Conservation (phyloP, 2,113 vertebrate species). For the Daphoenositta chrysoptera region DNA sequence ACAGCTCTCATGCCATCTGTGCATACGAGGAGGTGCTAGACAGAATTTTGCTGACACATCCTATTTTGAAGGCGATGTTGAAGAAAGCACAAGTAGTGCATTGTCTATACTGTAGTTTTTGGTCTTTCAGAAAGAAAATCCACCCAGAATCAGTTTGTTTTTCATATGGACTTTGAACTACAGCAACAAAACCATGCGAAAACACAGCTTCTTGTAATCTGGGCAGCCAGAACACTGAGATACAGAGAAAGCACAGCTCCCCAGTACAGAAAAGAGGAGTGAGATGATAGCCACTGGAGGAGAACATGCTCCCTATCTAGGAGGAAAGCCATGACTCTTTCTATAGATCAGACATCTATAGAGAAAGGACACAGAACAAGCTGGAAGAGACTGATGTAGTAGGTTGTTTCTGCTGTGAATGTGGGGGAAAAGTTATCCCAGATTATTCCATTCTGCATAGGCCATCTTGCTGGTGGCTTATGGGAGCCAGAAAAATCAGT, state of each 20-base stretch:
- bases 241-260: background rate
- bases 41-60: slow-evolving; percentile 10
- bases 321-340: background rate
- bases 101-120: background rate
- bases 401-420: background rate
- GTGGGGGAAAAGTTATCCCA: background rate
- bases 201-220: background rate
- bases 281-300: background rate
- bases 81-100: background rate
- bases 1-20: slow-evolving; percentile 24
- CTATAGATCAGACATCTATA: background rate
- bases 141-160: background rate
- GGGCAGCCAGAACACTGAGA: background rate
- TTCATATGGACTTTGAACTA: background rate
- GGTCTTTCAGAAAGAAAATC: background rate
- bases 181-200: background rate
- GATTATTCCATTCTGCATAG: background rate
- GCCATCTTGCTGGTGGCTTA: background rate
- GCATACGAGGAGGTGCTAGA: background rate
- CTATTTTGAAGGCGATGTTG: background rate
- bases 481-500: background rate
- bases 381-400: background rate
- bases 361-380: background rate
- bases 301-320: background rate
- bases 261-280: background rate